Evolutionary conservation across 2,888 invertebrate genomes (phyloP).

Genomic region (Platycnemis pennipes): DNA sequence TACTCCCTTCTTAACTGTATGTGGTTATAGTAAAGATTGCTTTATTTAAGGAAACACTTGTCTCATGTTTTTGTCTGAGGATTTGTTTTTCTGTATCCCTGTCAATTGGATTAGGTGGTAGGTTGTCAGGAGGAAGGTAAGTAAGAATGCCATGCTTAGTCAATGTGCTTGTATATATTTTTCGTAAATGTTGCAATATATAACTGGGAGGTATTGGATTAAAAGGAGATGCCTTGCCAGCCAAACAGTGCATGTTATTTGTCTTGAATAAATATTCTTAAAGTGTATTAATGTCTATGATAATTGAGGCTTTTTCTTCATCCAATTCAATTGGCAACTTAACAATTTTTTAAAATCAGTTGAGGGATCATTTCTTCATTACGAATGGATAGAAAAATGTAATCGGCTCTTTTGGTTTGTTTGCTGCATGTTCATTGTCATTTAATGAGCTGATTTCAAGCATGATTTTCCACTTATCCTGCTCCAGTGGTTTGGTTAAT

Average conservation of each 20-base stretch:
- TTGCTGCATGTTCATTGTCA: slow-evolving; percentile 53
- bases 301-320: slow-evolving; percentile 62
- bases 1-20: slow-evolving; percentile 66
- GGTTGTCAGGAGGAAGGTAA: slow-evolving; percentile 61
- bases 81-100: slow-evolving; percentile 57
- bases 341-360: slow-evolving; percentile 36
- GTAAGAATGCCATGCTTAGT: slow-evolving; percentile 37
- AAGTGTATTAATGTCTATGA: slow-evolving; percentile 57
- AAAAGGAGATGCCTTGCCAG: slow-evolving; percentile 38
- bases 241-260: slow-evolving; percentile 54
- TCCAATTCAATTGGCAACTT: slow-evolving; percentile 49
- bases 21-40: slow-evolving; percentile 67
- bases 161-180: slow-evolving; percentile 51
- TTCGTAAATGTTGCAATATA: slow-evolving; percentile 54
- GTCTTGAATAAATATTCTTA: slow-evolving; percentile 26
- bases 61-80: slow-evolving; percentile 59
- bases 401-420: slow-evolving; percentile 45
- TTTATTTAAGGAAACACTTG: slow-evolving; percentile 65
- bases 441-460: slow-evolving; percentile 8
- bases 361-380: slow-evolving; percentile 45
- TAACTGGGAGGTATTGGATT: slow-evolving; percentile 42
- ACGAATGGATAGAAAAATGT: slow-evolving; percentile 47
- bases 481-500: slow-evolving; percentile 12
- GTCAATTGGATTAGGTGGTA: slow-evolving; percentile 54
- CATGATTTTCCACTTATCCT: neutral